Conservation (phyloP, 2,888 invertebrate genomes). For the Ernsta delagoae region DNA sequence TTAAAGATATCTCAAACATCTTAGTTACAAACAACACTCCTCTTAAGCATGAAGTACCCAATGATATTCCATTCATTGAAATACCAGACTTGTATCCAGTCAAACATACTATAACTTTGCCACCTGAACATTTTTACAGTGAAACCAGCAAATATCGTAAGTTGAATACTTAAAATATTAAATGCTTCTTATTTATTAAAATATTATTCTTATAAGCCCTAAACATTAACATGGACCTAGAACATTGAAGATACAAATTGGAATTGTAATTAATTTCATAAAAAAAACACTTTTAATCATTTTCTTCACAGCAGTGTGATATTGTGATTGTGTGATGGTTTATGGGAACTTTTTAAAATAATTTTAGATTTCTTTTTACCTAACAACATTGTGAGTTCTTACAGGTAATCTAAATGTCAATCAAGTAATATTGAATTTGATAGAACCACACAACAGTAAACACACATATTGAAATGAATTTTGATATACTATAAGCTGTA, state of each 20-base stretch:
- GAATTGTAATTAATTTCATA: too few species aligned
- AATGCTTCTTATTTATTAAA: conserved; percentile 9
- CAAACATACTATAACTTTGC: conserved; percentile 88
- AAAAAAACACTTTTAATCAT: too few species aligned
- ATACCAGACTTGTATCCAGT: conserved; percentile 92
- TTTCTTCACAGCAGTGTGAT: too few species aligned
- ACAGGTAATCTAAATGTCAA: too few species aligned
- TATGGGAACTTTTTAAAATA: too few species aligned
- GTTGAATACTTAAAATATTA: conserved; percentile 58
- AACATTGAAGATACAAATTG: background rate
- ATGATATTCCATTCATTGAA: conserved; percentile 77
- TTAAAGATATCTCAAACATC: conserved; percentile 87
- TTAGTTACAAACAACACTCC: conserved; percentile 87
- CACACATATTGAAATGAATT: too few species aligned
- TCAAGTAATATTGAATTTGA: too few species aligned
- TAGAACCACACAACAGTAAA: too few species aligned
- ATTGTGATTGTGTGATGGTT: too few species aligned
- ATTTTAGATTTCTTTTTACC: too few species aligned
- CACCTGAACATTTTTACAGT: conserved; percentile 86
- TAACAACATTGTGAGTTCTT: too few species aligned
- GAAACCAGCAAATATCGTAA: conserved; percentile 88
- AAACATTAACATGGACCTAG: background rate
- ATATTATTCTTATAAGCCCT: background rate
- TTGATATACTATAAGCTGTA: too few species aligned
- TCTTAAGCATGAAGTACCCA: conserved; percentile 81